Conservation (phyloP, 2,113 vertebrate genomes). For the Eolophus roseicapilla region DNA sequence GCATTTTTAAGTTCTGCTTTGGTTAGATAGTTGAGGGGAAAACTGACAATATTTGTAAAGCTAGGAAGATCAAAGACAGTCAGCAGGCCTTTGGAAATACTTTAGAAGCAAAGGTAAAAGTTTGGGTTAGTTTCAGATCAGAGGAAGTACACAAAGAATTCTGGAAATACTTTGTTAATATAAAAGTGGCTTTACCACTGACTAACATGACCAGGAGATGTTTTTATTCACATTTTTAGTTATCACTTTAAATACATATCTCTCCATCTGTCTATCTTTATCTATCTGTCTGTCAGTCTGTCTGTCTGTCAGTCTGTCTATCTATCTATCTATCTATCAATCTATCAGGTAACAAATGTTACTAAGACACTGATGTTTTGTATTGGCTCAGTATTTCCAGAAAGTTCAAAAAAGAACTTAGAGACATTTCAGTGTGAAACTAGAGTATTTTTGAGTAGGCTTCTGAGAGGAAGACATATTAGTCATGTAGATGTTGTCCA, state of each 20-base stretch:
- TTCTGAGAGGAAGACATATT: neutral
- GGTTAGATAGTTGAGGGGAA: neutral
- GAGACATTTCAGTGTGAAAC: neutral
- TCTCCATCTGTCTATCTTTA: neutral
- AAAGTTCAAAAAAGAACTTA: neutral
- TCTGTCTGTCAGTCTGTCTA: neutral
- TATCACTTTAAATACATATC: neutral
- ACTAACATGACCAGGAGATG: neutral
- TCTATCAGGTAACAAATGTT: neutral
- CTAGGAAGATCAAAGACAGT: neutral
- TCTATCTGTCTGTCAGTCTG: neutral
- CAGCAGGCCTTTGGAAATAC: neutral
- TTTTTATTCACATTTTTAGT: neutral
- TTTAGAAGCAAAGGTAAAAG: neutral
- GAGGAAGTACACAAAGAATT: neutral
- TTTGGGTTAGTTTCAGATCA: neutral
- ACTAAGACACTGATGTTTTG: neutral
- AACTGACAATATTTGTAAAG: neutral
- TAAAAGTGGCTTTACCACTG: neutral
- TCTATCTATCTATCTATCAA: neutral
- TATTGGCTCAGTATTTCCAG: neutral
- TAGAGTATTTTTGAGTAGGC: neutral
- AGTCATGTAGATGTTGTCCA: neutral
- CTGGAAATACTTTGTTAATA: neutral
- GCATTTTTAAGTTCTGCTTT: neutral